Conservation (phyloP, 2,888 invertebrate genomes). For the Zelleria hepariella region DNA sequence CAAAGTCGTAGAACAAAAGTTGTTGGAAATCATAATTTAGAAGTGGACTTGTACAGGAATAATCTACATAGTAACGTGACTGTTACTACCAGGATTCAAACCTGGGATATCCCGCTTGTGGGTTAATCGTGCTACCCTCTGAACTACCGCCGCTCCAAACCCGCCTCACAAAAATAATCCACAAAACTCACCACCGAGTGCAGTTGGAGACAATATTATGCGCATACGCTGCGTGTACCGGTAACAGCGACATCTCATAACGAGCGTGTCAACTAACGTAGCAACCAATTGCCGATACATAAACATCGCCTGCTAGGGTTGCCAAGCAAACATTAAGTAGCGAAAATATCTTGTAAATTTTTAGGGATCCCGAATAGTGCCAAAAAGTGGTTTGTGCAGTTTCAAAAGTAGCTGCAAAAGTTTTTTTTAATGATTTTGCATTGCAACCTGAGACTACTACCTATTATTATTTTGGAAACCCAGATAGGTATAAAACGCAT, state of each 20-base stretch:
- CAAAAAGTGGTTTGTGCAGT: too few species aligned
- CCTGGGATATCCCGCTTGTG: too few species aligned
- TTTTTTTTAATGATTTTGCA: too few species aligned
- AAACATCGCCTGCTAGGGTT: conserved; percentile 23
- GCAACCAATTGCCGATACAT: conserved; percentile 32
- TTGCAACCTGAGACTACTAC: not conserved
- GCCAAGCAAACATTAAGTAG: not conserved
- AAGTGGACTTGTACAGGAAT: too few species aligned
- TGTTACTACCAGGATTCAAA: too few species aligned
- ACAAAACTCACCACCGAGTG: not conserved
- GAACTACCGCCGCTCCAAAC: too few species aligned
- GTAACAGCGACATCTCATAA: conserved; percentile 33
- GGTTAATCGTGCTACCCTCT: too few species aligned
- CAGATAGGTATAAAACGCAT: not conserved
- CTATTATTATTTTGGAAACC: not conserved
- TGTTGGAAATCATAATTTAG: too few species aligned
- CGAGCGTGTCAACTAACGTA: conserved; percentile 35
- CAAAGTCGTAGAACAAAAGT: too few species aligned
- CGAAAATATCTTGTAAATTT: not conserved
- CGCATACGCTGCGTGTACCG: conserved; percentile 7
- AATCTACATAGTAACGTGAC: too few species aligned
- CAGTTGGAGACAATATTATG: not conserved
- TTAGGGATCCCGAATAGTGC: too few species aligned
- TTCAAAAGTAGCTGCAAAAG: too few species aligned
- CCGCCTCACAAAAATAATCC: conserved; percentile 5